Base-by-base conservation (phyloP, 1,140 invertebrate species). In the Diplogasteroides magnus region DNA sequence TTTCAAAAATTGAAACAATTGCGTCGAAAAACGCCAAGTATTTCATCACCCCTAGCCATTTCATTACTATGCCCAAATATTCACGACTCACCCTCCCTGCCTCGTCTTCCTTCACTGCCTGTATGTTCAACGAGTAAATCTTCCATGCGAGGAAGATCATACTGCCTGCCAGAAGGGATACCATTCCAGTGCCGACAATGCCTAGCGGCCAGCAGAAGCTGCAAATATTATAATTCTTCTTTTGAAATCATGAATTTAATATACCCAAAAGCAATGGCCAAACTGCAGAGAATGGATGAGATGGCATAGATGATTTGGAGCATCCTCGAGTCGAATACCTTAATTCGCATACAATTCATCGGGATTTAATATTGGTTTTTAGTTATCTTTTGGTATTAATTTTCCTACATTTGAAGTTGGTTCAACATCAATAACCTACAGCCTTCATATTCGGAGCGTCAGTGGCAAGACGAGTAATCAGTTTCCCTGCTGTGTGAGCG, bases 121-220 rank as follows among this genome's bases (percentile, higher is more conserved):
- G 88, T 25, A 87, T 87, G 69, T 91, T 86, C 28, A 88, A 85
- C 68, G 87, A 86, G 14, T 87, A 87, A 81, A 94, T 90, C 28
- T 92, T 85, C 72, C 90, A 89, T 0, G 92, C 89, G 11, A 93
- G 84, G 1, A 93, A 89, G 26, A 93, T 76, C 1, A 92, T 92
- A 25, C 91, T 86, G 72, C 91, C 90, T 2, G 88, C 87, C 0
- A 90, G 81, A 0, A 90, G 88, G 0, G 93, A 48, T 0, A 66
- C 59, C 31, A 74, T 67, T 2, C 64, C 25, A 78, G 68, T 27
- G 60, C 73, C 73, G 3, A 73, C 31, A 61, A 74, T 62, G 14
- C 70, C 77, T 11, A 85, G 59, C 15, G 25, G 61, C 19, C 25
- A 63, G 13, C 15, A 63, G 37, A 48, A 48, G 19, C 37, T 48